Evolutionary conservation across 2,888 invertebrate species (phyloP).

Genomic region (Caenorhabditis japonica): DNA sequence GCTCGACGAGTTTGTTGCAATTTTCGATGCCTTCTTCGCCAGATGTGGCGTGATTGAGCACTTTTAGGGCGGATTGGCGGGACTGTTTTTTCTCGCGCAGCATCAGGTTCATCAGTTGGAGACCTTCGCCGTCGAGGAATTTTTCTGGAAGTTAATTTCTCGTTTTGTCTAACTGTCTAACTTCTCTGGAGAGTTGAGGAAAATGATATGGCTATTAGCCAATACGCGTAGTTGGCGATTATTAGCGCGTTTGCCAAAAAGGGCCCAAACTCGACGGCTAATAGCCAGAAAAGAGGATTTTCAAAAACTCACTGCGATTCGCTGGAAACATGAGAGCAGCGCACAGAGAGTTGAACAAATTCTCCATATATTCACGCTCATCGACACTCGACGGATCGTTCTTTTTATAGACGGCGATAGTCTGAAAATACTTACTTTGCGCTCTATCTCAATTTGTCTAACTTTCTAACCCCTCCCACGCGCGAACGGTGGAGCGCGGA

Average conservation of each 20-base stretch:
- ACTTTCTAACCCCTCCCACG: too few relatives aligned
- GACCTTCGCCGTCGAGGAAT: constrained; percentile 94
- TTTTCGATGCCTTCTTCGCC: constrained; percentile 94
- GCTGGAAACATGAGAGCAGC: constrained; percentile 89
- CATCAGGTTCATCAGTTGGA: constrained; percentile 99
- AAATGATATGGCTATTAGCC: too few relatives aligned
- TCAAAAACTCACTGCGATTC: constrained; percentile 83
- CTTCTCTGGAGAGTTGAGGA: too few relatives aligned
- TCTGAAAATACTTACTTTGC: too few relatives aligned
- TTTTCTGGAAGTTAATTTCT: constrained; percentile 78
- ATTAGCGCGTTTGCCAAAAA: too few relatives aligned
- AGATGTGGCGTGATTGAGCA: constrained; percentile 93
- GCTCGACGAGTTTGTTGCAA: constrained; percentile 94
- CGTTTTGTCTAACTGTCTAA: too few relatives aligned
- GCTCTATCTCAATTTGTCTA: too few relatives aligned
- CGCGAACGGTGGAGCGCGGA: too few relatives aligned
- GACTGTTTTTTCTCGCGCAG: constrained; percentile 95
- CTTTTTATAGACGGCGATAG: constrained; percentile 74
- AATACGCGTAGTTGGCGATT: too few relatives aligned
- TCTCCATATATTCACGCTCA: constrained; percentile 98
- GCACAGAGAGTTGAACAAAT: constrained; percentile 94
- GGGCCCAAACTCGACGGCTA: too few relatives aligned
- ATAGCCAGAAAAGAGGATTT: too few relatives aligned
- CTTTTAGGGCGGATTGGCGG: constrained; percentile 92
- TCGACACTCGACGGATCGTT: constrained; percentile 81